Conservation (phyloP, 2,797 vertebrate genomes). For the Tenualosa ilisha region DNA sequence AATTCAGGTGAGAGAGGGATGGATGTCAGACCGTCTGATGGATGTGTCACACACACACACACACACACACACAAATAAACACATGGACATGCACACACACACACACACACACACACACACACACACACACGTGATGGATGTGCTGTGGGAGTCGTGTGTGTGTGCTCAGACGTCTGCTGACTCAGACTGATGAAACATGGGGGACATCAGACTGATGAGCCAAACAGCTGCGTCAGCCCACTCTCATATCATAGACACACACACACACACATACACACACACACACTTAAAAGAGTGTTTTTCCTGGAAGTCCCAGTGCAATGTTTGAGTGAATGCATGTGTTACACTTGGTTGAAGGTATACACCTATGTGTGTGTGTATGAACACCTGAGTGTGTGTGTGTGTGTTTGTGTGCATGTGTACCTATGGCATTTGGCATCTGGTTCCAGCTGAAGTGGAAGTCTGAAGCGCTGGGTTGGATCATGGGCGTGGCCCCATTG, state of each 20-base stretch:
- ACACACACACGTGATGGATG: neutral
- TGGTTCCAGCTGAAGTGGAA: conserved; percentile 99
- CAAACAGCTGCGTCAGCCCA: neutral
- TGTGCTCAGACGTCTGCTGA: neutral
- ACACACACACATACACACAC: conserved; percentile 31
- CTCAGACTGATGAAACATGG: neutral
- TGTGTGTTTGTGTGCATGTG: conserved; percentile 58
- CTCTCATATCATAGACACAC: neutral
- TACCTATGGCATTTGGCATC: conserved; percentile 94
- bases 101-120: neutral
- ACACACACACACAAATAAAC: too few species aligned
- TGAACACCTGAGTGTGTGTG: neutral
- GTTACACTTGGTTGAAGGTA: too few species aligned
- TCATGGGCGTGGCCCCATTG: conserved; percentile 89
- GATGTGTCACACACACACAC: too few species aligned
- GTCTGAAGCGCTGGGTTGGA: conserved; percentile 91
- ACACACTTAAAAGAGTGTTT: neutral
- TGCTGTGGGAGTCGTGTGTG: neutral
- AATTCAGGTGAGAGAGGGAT: too few species aligned
- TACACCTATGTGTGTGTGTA: neutral
- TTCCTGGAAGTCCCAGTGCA: neutral
- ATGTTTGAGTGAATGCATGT: neutral
- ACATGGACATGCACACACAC: too few species aligned
- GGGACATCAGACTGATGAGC: neutral
- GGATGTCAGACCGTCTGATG: too few species aligned